Evolutionary conservation across 2,113 vertebrate species (phyloP), one percentile per base, ranked within the genome.

Genomic region (Gallinago jamesoni): DNA sequence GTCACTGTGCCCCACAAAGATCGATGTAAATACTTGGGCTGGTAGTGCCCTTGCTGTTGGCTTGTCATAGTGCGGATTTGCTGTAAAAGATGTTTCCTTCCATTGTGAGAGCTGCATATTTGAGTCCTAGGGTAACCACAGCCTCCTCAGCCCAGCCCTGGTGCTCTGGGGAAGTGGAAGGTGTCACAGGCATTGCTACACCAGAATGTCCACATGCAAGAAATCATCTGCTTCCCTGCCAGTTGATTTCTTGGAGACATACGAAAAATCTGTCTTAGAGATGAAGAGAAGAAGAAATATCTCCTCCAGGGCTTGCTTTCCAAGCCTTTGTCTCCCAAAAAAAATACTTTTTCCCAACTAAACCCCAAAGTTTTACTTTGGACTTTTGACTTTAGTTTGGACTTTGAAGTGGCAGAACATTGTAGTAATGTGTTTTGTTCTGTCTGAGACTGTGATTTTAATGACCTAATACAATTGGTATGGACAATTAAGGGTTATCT

Each of bases 201-300:
- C 4, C 39, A 52, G 9, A 77, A 30, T 10, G 10, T 10, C 25
- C 68, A 15, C 20, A 37, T 17, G 8, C 3, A 78, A 88, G 33
- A 66, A 78, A 79, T 30, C 7, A 75, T 7, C 14, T 55, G 16
- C 20, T 3, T 5, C 7, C 6, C 16, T 30, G 35, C 3, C 35
- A 39, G 12, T 45, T 73, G 2, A 3, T 63, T 75, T 75, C 15
- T 57, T 35, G 16, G 12, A 52, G 5, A 31, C 3, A 12, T 13
- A 78, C 0, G 56, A 84, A 76, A 53, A 21, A 24, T 1, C 0
- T 8, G 2, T n/a, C 6, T 30, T 67, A 22, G 2, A 72, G 10
- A 5, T n/a, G 33, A 72, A 89, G 20, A 28, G 22, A 84, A 37
- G 14, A 37, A 77, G 14, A 75, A 66, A 66, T 12, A 48, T 13